Base-by-base conservation (phyloP, 2,888 invertebrate genomes). In the Dynastes tityus region DNA sequence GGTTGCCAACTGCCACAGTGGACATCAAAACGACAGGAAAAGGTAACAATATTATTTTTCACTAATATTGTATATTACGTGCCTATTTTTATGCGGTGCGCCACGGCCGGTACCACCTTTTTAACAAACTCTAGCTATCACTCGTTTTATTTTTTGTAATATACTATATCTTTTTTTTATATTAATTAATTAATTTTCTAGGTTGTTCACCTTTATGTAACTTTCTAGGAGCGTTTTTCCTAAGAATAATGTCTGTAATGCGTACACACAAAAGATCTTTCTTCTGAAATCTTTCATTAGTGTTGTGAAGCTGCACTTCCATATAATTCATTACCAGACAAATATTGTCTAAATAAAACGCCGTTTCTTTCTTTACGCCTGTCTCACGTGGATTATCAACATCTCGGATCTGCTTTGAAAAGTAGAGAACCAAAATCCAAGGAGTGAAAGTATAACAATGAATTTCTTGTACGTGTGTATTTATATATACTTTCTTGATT, bases 401-500 rank as follows among this genome's bases (percentile, higher is more conserved):
- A 45, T n/a, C 45, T 61, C 27, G 45, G 16, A 74, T 61, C 61
- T n/a, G n/a, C 29, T 71, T 58, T 61, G 61, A 61, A 61, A 74
- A 61, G 45, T 22, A 9, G 63, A 45, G 22, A 74, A 55, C 8
- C 45, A 45, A 27, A 74, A 74, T 74, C 45, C 45, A 45, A 74
- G 61, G 27, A 74, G 61, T 45, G 61, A 61, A 74, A 58, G 73
- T 74, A 61, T 74, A 74, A 74, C 73, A 74, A 74, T 74, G 58
- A 61, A 58, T 74, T 74, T 40, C 22, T 74, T 74, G 61, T 74
- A 45, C 27, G 45, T 22, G 27, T 49, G 40, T 45, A 45, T 61
- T 9, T 71, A 13, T 74, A 74, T 74, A 61, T 74, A 45, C 61
- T 74, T 80, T 80, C 78, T 81, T 79, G 78, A 80, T 82, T 76